Conservation (phyloP, 1,140 invertebrate species). For the Nephila pilipes region DNA sequence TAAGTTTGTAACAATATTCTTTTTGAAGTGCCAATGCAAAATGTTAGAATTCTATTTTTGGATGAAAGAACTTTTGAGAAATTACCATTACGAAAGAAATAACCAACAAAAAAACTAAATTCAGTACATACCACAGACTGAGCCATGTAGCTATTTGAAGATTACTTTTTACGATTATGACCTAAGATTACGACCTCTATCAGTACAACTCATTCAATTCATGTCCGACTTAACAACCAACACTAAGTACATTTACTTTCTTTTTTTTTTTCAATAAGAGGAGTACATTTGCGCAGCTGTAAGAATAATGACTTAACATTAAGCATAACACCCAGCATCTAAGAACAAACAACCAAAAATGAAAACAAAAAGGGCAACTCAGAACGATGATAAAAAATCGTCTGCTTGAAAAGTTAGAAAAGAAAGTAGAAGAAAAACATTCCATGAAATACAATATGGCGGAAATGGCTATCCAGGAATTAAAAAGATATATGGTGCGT, state of each 20-base stretch:
- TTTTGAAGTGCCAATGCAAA: too few relatives aligned
- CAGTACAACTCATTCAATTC: background rate
- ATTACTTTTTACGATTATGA: constrained; percentile 1
- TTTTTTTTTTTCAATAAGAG: background rate
- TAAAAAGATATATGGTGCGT: background rate
- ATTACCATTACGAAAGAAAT: background rate
- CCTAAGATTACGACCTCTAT: constrained; percentile 3
- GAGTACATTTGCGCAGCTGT: constrained; percentile 15
- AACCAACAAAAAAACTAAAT: background rate
- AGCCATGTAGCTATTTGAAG: background rate
- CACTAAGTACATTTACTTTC: background rate
- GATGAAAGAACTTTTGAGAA: background rate
- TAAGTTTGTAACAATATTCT: too few relatives aligned
- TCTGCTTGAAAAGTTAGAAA: background rate
- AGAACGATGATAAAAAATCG: background rate
- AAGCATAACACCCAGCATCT: background rate
- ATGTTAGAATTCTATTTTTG: background rate
- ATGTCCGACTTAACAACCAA: background rate
- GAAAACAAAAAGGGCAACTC: background rate
- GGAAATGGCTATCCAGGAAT: background rate
- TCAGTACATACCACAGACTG: background rate
- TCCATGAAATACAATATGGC: background rate
- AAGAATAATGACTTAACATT: constrained; percentile 19
- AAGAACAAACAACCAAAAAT: background rate
- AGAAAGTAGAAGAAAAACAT: background rate